These are phyloP conservation scores for Synchiropus splendidus DNA, from an alignment of 2,113 vertebrate species.

Conservation along the genomic window DNA sequence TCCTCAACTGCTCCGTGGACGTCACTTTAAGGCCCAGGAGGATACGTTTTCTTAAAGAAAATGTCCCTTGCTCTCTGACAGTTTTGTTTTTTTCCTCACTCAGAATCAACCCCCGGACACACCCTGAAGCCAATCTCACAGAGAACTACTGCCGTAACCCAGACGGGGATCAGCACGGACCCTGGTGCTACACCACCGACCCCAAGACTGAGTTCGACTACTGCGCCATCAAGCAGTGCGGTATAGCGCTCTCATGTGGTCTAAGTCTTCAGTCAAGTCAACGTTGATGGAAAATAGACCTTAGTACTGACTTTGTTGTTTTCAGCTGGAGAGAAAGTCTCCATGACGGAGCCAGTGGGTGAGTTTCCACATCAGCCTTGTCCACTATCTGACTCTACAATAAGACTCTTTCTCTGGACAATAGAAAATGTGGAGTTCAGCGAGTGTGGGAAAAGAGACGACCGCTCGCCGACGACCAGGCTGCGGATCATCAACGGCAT, in stretches of 20 bases:
- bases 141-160: slow-evolving; percentile 92
- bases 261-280: too few species aligned
- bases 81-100: not conserved
- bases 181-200: slow-evolving; percentile 93
- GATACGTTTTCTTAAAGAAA: not conserved
- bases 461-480: slow-evolving; percentile 30
- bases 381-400: not conserved
- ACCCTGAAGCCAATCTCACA: slow-evolving; percentile 74
- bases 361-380: slow-evolving; percentile 9
- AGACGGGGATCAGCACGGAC: slow-evolving; percentile 82
- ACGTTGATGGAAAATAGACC: too few species aligned
- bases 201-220: slow-evolving; percentile 89
- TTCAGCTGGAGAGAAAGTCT: slow-evolving; percentile 64
- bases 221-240: slow-evolving; percentile 84
- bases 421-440: slow-evolving; percentile 75
- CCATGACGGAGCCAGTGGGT: slow-evolving; percentile 59
- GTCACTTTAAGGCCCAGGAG: not conserved
- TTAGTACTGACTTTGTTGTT: slow-evolving; percentile 17
- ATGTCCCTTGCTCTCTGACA: not conserved
- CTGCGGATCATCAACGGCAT: slow-evolving; percentile 73
- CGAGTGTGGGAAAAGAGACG: slow-evolving; percentile 77
- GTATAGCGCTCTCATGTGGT: slow-evolving; percentile 40
- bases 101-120: slow-evolving; percentile 74
- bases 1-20: too few species aligned
- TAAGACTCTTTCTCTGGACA: not conserved